These are phyloP conservation scores for Epirrhoe alternata DNA, from an alignment of 2,888 invertebrate species.

Conservation along the genomic window DNA sequence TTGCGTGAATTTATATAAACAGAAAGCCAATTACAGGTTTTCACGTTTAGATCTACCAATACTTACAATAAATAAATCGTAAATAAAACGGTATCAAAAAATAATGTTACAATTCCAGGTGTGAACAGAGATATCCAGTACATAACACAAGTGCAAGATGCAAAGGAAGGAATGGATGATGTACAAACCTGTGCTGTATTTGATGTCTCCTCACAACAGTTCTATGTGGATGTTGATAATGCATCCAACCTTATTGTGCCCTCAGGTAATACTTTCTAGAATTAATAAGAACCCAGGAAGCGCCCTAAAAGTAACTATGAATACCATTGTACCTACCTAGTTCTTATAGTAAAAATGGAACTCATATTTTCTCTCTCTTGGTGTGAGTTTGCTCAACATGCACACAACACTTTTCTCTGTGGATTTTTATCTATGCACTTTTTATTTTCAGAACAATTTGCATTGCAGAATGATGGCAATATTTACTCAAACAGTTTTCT, in stretches of 20 bases:
- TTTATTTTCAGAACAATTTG: slow-evolving; percentile 65
- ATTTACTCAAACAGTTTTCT: slow-evolving; percentile 65
- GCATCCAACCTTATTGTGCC: slow-evolving; percentile 62
- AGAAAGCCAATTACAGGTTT: too few relatives aligned
- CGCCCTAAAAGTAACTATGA: too few relatives aligned
- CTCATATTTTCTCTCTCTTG: not conserved
- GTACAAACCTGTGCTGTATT: slow-evolving; percentile 62
- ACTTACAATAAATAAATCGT: not conserved
- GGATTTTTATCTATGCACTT: not conserved
- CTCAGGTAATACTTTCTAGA: slow-evolving; percentile 49
- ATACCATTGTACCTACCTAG: too few relatives aligned
- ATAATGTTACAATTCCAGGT: slow-evolving; percentile 53
- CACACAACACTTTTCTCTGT: too few relatives aligned
- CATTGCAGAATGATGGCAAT: slow-evolving; percentile 58
- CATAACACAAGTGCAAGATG: slow-evolving; percentile 64
- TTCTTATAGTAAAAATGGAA: not conserved
- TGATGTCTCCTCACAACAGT: slow-evolving; percentile 67
- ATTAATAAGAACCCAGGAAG: not conserved
- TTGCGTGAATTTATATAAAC: too few relatives aligned
- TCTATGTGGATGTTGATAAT: slow-evolving; percentile 69
- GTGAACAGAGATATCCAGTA: slow-evolving; percentile 69
- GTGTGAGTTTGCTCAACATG: not conserved
- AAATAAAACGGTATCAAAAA: too few relatives aligned
- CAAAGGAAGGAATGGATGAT: slow-evolving; percentile 57
- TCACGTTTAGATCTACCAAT: too few relatives aligned